Evolutionary conservation across 1,140 invertebrate species (phyloP).

Genomic region (Rhagoletis pomonella): DNA sequence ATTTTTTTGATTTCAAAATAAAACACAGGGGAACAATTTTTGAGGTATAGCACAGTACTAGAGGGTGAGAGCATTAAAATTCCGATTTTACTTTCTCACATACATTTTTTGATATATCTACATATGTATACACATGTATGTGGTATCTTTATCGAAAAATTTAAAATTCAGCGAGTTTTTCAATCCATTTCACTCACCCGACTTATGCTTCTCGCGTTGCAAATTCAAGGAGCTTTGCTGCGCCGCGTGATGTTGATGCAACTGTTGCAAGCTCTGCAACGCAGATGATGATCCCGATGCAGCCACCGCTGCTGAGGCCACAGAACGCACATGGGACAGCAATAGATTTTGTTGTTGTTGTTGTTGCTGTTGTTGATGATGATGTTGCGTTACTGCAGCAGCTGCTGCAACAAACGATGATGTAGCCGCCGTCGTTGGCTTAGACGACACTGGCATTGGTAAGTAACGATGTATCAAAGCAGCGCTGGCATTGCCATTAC

Average conservation of each 20-base stretch:
- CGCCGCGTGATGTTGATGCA: constrained; percentile 72
- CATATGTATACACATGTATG: too few species aligned
- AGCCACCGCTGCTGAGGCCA: constrained; percentile 64
- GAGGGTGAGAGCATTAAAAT: too few species aligned
- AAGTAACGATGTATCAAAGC: constrained; percentile 63
- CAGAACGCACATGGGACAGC: constrained; percentile 55
- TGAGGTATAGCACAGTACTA: too few species aligned
- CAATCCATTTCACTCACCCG: too few species aligned
- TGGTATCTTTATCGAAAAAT: too few species aligned
- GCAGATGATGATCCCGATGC: constrained; percentile 66
- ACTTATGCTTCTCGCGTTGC: constrained; percentile 70
- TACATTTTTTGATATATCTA: too few species aligned
- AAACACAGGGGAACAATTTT: too few species aligned
- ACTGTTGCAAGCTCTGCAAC: constrained; percentile 71
- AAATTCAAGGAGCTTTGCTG: constrained; percentile 69
- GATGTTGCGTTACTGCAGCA: constrained; percentile 58
- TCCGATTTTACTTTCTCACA: too few species aligned
- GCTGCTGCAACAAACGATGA: constrained; percentile 11
- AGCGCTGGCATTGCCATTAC: constrained; percentile 57
- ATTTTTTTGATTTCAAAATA: too few species aligned
- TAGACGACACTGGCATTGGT: constrained; percentile 57
- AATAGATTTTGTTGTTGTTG: constrained; percentile 29
- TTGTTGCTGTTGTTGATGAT: constrained; percentile 56
- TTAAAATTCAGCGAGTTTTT: too few species aligned
- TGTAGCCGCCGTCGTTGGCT: constrained; percentile 8